Evolutionary conservation across 2,888 invertebrate genomes (phyloP).

Genomic region (Unio delphinus): DNA sequence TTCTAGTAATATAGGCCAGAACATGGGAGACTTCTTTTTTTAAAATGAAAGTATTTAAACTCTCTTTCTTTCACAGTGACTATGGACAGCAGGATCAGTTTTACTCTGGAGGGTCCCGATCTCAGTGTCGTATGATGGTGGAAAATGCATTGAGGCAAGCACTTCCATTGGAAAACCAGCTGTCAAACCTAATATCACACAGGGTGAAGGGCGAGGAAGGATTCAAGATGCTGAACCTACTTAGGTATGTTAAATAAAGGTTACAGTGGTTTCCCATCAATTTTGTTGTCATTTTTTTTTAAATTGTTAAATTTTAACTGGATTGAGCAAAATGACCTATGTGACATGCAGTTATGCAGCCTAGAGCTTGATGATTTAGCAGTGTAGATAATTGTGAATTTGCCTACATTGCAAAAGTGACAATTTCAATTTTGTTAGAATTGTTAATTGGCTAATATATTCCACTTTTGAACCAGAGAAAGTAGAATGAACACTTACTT

Average conservation of each 20-base stretch:
- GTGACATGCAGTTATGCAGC: too few species aligned
- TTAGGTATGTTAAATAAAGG: conserved; percentile 25
- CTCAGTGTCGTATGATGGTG: conserved; percentile 57
- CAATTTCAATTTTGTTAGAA: too few species aligned
- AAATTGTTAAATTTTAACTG: background rate
- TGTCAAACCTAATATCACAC: conserved; percentile 56
- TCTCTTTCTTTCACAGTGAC: conserved; percentile 12
- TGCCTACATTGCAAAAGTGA: too few species aligned
- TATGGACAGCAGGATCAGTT: conserved; percentile 44
- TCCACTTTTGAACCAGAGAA: too few species aligned
- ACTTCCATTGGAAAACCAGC: conserved; percentile 59
- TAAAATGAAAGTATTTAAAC: too few species aligned
- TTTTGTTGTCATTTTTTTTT: background rate
- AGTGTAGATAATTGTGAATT: too few species aligned
- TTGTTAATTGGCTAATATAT: too few species aligned
- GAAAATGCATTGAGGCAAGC: conserved; percentile 61
- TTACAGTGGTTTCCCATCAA: background rate
- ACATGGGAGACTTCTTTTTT: too few species aligned
- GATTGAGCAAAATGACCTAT: too few species aligned
- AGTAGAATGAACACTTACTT: too few species aligned
- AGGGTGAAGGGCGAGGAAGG: conserved; percentile 59
- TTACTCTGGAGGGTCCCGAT: conserved; percentile 43
- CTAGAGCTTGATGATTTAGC: too few species aligned
- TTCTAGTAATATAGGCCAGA: too few species aligned
- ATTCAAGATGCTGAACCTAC: conserved; percentile 31